Evolutionary conservation across 2,113 vertebrate genomes (phyloP).

Genomic region (Columba livia): DNA sequence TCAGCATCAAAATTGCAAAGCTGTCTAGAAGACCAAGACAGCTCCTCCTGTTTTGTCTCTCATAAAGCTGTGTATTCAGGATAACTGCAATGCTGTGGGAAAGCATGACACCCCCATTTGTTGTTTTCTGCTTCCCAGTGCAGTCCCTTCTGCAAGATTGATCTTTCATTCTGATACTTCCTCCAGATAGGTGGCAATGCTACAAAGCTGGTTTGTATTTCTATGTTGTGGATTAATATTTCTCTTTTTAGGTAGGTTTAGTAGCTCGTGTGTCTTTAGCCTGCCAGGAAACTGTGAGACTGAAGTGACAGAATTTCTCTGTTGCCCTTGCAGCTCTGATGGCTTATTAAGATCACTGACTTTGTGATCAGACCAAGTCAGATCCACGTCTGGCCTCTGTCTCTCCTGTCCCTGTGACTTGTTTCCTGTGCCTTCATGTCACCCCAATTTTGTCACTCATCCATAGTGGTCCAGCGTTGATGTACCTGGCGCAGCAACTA

Average conservation of each 20-base stretch:
- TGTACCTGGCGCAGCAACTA: background rate
- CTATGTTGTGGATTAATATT: background rate
- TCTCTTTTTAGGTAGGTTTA: background rate
- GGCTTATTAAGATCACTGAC: background rate
- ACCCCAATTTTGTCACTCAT: background rate
- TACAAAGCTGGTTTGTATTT: background rate
- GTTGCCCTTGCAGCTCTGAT: background rate
- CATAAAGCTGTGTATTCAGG: background rate
- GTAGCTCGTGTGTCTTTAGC: background rate
- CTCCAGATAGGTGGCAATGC: background rate
- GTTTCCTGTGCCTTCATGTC: background rate
- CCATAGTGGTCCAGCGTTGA: background rate
- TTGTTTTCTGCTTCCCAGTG: background rate
- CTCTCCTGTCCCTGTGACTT: background rate
- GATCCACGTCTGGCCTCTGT: background rate
- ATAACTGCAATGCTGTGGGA: background rate
- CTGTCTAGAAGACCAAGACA: background rate
- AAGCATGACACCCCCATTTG: background rate
- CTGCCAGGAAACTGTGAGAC: background rate
- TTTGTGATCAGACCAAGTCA: background rate
- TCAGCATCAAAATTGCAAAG: slow-evolving; percentile 1
- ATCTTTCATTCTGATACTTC: background rate
- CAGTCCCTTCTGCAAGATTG: background rate
- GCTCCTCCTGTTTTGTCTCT: background rate
- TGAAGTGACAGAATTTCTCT: background rate